Evolutionary conservation across 2,888 invertebrate genomes (phyloP), one percentile per base, ranked within the genome.

Genomic region (Podabrus alpinus): DNA sequence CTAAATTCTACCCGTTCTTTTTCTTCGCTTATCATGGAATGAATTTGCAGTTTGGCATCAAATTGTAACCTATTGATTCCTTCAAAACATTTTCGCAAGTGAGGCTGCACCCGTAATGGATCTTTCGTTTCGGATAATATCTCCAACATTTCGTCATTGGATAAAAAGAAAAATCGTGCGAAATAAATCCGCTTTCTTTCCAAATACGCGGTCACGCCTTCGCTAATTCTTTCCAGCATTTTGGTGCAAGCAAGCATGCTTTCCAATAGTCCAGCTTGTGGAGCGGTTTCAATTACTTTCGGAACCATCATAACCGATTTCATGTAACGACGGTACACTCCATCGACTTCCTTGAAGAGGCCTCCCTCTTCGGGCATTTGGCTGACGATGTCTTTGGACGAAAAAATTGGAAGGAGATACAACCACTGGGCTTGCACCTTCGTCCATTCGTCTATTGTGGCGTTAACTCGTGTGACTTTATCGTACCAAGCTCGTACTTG

Each of bases 111-210:
- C 81, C 94, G 90, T 9, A 92, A 86, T 0, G 95, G 95, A 85
- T 96, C 94, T 88, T 95, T 95, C 1, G 95, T 95, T 89, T 96
- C 95, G 0, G 96, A 95, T 77, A 97, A 89, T 81, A 97, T 95
- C 87, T 96, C 95, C 80, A 97, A 88, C 91, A 97, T 93, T 87
- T 97, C 96, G 83, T 96, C 95, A 85, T 97, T 96, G 7, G 96
- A 96, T 74, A 97, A 88, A 84, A 97, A 97, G 89, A 96, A 97
- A 85, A 97, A 96, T 85, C 96, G 90, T 60, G 95, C 93, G 85
- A 96, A 96, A 86, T 90, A 95, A 10, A 96, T 87, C 79, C 96
- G 88, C 86, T 96, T 96, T 87, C 93, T 94, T 87, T 96, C 95
- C 77, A 96, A 88, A 85, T 96, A 96, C 80, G 92, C 91, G 80